A percentile compares a stretch with the other conserved stretches of the same genome.
Conservation (phyloP, 2,797 vertebrate genomes). For the Gastrophryne carolinensis region DNA sequence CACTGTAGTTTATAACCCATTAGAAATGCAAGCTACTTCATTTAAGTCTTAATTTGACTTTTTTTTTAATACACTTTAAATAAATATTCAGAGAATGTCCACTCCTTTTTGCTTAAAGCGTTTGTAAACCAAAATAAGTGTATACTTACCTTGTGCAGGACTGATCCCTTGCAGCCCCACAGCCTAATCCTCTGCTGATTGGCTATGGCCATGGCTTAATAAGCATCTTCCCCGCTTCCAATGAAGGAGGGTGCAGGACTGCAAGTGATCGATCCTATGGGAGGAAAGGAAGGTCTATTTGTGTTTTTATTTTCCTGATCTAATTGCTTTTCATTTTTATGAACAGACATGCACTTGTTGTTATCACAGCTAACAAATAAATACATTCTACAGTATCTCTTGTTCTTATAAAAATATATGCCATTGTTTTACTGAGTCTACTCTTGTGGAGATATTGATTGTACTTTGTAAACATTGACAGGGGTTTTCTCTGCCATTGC, state of each 20-base stretch:
- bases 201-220: too few relatives aligned
- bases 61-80: neutral
- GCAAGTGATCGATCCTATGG: too few relatives aligned
- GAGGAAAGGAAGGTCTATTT: too few relatives aligned
- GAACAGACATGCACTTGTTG: neutral
- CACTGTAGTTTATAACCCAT: too few relatives aligned
- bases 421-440: neutral
- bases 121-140: neutral
- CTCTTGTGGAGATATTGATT: neutral
- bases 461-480: neutral
- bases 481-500: neutral
- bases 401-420: neutral
- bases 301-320: too few relatives aligned
- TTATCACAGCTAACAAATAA: neutral
- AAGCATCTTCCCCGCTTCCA: too few relatives aligned
- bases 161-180: too few relatives aligned
- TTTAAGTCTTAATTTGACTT: too few relatives aligned
- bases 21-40: too few relatives aligned
- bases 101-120: neutral
- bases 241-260: too few relatives aligned
- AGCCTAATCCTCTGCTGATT: too few relatives aligned
- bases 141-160: too few relatives aligned
- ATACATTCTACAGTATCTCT: neutral
- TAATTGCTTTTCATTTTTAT: neutral
- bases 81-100: neutral